phyloP scores from a whole-genome alignment of 1,140 invertebrate genomes.

The Pantala flavescens region DNA sequence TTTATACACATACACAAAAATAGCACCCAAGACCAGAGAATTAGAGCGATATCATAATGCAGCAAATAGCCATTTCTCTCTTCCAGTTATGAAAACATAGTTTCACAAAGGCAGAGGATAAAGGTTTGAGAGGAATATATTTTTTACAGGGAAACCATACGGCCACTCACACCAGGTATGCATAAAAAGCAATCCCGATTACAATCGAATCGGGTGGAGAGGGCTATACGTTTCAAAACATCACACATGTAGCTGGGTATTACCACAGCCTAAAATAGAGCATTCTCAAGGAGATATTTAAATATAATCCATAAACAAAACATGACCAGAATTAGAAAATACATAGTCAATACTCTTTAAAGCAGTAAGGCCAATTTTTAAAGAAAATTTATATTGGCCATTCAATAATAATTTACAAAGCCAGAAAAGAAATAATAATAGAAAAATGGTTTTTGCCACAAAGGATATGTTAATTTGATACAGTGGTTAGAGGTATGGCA shows the following conservation, averaged over 20 bases:
- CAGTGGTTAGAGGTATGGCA: neutral
- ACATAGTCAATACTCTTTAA: neutral
- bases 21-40: neutral
- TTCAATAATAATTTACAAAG: neutral
- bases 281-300: neutral
- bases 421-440: neutral
- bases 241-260: neutral
- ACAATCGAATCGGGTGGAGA: neutral
- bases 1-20: neutral
- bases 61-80: neutral
- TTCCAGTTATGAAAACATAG: neutral
- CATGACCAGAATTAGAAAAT: neutral
- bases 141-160: neutral
- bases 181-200: neutral
- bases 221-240: neutral
- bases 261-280: neutral
- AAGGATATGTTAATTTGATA: neutral
- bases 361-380: neutral
- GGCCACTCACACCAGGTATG: neutral
- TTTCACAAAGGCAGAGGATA: neutral
- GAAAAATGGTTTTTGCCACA: neutral
- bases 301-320: neutral
- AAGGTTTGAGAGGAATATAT: neutral
- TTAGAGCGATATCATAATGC: neutral
- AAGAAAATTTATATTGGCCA: neutral